Evolutionary conservation across 2,113 vertebrate species (phyloP), one percentile per base, ranked within the genome.

Genomic region (Notothenia coriiceps): DNA sequence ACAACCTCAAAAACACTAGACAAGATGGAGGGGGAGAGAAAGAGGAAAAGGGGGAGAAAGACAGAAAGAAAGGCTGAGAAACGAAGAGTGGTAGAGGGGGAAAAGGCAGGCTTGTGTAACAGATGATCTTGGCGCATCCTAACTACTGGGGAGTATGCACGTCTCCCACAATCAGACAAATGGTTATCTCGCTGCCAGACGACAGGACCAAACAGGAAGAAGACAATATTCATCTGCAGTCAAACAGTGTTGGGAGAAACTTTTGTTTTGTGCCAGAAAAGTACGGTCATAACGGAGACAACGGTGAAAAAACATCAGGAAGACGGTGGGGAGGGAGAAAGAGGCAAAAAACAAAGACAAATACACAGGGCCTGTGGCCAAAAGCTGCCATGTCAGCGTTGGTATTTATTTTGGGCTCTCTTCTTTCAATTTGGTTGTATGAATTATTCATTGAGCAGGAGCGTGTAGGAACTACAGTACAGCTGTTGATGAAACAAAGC

Each of bases 401-500:
- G 79, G 57, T 90, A 84, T 93, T 91, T 90, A 89, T 91, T 92
- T 90, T 82, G 61, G 65, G 81, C 80, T 74, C 67, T 82, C 79
- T 84, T 77, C 89, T 79, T 86, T 89, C 66, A 86, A 81, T 86
- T 82, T 82, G 79, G 50, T 59, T 60, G 40, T 0, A 86, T 92
- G 80, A 88, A 93, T 92, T 82, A 92, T 94, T 90, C 88, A 93
- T 90, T 59, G 17, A 35, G 54, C 54, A 75, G 54, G 66, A 85
- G 83, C 86, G 83, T 83, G 83, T 79, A 83, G 69, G 77, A 89
- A 89, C 85, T 82, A 79, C 85, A 82, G 80, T 86, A 83, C 87
- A 91, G 84, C 90, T 92, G 91, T 86, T 90, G 90, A 90, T 91
- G 90, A 89, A 91, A 92, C 84, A 84, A 83, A 87, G 87, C 90